phyloP scores from a whole-genome alignment of 2,888 invertebrate genomes.

The Platerodrilus igneus region DNA sequence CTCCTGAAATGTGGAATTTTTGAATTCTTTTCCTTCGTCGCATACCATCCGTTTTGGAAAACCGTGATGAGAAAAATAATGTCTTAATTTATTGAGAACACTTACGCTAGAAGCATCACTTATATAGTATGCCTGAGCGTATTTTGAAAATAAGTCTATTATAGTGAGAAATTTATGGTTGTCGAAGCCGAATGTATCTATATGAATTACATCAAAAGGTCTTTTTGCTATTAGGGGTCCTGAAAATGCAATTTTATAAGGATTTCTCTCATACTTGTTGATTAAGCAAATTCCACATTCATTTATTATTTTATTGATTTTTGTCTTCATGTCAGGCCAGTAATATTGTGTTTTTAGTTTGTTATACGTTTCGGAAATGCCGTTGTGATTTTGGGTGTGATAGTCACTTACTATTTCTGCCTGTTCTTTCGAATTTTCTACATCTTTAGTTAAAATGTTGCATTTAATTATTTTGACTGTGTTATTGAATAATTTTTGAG shows the following conservation, averaged over 20 bases:
- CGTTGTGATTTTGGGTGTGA: conserved; percentile 19
- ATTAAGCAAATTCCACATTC: conserved; percentile 4
- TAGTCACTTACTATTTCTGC: conserved; percentile 17
- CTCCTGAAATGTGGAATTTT: conserved; percentile 15
- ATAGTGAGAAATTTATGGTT: conserved; percentile 16
- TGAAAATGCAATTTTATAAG: conserved; percentile 11
- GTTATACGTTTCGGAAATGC: conserved; percentile 20
- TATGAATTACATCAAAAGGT: conserved; percentile 17
- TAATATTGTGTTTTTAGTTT: conserved; percentile 16
- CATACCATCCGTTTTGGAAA: conserved; percentile 20
- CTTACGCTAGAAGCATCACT: conserved; percentile 10
- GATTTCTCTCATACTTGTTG: conserved; percentile 20
- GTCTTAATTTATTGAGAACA: conserved; percentile 14
- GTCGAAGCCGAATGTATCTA: conserved; percentile 14
- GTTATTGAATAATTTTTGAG: conserved; percentile 9
- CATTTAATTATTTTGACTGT: conserved; percentile 16
- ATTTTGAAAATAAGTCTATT: conserved; percentile 18
- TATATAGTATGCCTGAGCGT: conserved; percentile 17
- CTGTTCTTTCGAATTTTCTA: conserved; percentile 17
- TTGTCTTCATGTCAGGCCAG: conserved; percentile 22
- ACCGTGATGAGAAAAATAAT: conserved; percentile 18
- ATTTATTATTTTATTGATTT: conserved; percentile 21
- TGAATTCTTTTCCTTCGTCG: conserved; percentile 22
- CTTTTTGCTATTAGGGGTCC: conserved; percentile 15
- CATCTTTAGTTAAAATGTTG: conserved; percentile 17